Percentiles rank a stretch among this genome's conserved stretches.
Evolutionary conservation across 2,888 invertebrate genomes (phyloP).

Genomic region (Cetonia aurata): DNA sequence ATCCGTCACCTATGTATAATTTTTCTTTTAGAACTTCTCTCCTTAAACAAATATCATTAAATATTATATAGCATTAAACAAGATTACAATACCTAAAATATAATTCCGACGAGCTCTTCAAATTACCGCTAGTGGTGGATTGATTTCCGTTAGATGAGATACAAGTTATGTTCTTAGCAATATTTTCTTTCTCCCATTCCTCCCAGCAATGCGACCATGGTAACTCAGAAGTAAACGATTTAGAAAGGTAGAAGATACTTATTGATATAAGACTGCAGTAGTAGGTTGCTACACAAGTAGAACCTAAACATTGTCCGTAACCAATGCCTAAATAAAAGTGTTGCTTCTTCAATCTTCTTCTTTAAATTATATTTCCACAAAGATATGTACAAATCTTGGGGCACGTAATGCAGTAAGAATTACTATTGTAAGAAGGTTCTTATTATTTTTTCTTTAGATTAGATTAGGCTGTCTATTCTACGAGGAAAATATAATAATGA

Average conservation of each 20-base stretch:
- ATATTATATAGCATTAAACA: background rate
- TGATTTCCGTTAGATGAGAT: conserved; percentile 37
- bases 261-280: conserved; percentile 82
- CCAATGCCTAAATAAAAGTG: conserved; percentile 73
- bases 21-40: conserved; percentile 69
- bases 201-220: conserved; percentile 80
- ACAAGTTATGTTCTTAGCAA: conserved; percentile 44
- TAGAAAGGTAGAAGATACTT: conserved; percentile 78
- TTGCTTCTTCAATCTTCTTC: no score
- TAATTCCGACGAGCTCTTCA: conserved; percentile 52
- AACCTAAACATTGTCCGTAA: conserved; percentile 74
- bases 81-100: conserved; percentile 38
- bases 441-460: no score
- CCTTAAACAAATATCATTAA: conserved; percentile 65
- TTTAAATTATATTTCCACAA: no score
- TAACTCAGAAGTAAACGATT: conserved; percentile 76
- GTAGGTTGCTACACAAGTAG: conserved; percentile 78
- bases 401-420: no score
- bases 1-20: conserved; percentile 65
- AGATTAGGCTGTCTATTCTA: no score
- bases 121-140: conserved; percentile 4
- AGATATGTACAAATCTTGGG: no score
- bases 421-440: no score
- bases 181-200: conserved; percentile 67
- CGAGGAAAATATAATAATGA: no score